These are phyloP conservation scores for Drosophila saltans DNA, from an alignment of 1,140 invertebrate species.

Conservation along the genomic window DNA sequence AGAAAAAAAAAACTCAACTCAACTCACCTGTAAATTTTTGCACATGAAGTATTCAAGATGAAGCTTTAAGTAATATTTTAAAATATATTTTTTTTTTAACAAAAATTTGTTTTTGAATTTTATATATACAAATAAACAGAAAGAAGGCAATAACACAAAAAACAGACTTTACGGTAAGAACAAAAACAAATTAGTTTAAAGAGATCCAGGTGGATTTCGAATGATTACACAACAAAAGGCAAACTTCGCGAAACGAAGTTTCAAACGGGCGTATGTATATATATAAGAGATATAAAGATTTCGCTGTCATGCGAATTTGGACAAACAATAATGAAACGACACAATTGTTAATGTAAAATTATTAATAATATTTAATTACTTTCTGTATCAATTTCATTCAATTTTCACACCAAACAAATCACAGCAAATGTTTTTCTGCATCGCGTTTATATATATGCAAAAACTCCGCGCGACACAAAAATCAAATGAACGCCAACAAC, in stretches of 20 bases:
- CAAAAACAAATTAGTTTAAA: background rate
- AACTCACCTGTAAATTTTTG: slow-evolving; percentile 20
- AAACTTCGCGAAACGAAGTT: slow-evolving; percentile 17
- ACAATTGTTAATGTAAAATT: background rate
- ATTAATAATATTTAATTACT: slow-evolving; percentile 7
- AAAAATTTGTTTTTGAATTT: background rate
- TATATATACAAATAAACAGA: background rate
- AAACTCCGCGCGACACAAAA: slow-evolving; percentile 5
- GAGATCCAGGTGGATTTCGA: slow-evolving; percentile 7
- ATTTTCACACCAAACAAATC: slow-evolving; percentile 10
- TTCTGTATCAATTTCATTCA: background rate
- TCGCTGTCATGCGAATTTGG: background rate
- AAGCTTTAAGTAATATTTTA: slow-evolving; percentile 1
- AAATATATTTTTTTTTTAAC: background rate
- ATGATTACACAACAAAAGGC: slow-evolving; percentile 18
- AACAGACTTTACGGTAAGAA: background rate
- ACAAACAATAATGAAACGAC: background rate
- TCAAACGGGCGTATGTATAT: no score
- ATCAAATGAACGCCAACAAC: slow-evolving; percentile 13
- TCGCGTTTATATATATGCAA: slow-evolving; percentile 4
- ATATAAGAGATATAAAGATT: background rate
- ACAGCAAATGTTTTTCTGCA: slow-evolving; percentile 8
- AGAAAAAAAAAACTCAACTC: background rate
- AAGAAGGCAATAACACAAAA: background rate
- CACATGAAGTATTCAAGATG: background rate